Evolutionary conservation across 2,797 vertebrate species (phyloP), one percentile per base, ranked within the genome.

Genomic region (Acanthurus leucopareius): DNA sequence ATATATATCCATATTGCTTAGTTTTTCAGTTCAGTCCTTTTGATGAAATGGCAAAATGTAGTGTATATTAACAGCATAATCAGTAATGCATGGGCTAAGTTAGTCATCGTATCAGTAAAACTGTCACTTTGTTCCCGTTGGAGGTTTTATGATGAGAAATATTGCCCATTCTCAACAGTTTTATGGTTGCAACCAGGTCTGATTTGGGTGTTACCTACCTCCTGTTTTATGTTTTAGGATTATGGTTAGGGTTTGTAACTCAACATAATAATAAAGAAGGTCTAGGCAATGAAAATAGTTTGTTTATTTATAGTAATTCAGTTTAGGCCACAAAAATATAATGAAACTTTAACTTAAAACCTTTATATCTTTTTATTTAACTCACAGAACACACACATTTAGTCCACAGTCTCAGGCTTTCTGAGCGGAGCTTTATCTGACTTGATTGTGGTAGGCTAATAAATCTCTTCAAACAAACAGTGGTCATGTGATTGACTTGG

Each of bases 401-500:
- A 44, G 15, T 38, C 15, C 3, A 15, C 19, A 49, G 35, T 54
- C 22, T 25, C 20, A 32, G 10, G 64, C 17, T 8, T 13, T 60
- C 17, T 35, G 44, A 49, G 35, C 44, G 40, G n/a, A 38, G 28
- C 8, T 49, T 70, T 38, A 53, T 81, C 53, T 77, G 51, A 49
- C n/a, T 52, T 57, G 9, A 3, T 59, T 28, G 52, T 49, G 40
- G 8, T 54, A 69, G 25, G 25, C 25, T 25, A 25, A 32, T 32
- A 19, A 48, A 16, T n/a, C 5, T 63, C 32, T 65, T 59, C 71
- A 73, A 82, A 70, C 9, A 19, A 62, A 19, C 16, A 48, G 1
- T 48, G 16, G 60, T 83, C 81, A 84, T 83, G 59, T 87, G 85
- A 83, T 62, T 65, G 19, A 47, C 32, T 44, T 58, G 54, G 59